phyloP scores from a whole-genome alignment of 1,140 invertebrate species.

The Zophobas atratus region DNA sequence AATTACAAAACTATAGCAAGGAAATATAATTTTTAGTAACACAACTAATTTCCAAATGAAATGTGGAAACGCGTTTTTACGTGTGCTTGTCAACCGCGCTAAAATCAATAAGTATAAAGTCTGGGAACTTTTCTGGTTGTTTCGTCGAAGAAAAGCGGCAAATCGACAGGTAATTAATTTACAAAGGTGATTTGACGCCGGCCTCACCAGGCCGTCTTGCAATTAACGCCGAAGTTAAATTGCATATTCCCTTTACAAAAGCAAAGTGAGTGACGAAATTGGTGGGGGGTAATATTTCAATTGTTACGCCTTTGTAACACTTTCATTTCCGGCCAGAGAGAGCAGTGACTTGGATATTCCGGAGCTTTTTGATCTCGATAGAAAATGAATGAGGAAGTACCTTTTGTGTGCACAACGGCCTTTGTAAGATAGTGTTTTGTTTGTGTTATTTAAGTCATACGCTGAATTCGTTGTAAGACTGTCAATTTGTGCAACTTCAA shows the following conservation, averaged over 20 bases:
- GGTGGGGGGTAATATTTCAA: conserved; percentile 53
- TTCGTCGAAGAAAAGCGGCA: conserved; percentile 12
- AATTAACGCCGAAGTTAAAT: conserved; percentile 56
- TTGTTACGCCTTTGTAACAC: conserved; percentile 58
- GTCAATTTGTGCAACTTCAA: background rate
- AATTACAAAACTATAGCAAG: too few species aligned
- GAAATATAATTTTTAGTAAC: too few species aligned
- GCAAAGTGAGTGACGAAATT: conserved; percentile 43
- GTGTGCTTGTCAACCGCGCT: too few species aligned
- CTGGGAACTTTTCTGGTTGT: background rate
- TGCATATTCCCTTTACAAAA: conserved; percentile 58
- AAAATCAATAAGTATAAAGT: too few species aligned
- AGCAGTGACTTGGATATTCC: conserved; percentile 50
- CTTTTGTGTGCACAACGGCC: conserved; percentile 25
- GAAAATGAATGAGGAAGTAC: conserved; percentile 38
- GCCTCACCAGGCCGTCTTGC: conserved; percentile 49
- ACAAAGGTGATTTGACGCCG: conserved; percentile 48
- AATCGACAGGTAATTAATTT: conserved; percentile 56
- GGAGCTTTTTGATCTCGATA: conserved; percentile 41
- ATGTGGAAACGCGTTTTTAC: too few species aligned
- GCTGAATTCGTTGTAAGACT: background rate
- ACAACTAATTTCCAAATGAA: too few species aligned
- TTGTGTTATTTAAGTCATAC: conserved; percentile 41
- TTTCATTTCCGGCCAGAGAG: conserved; percentile 57
- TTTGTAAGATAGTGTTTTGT: conserved; percentile 30